Base-by-base conservation (phyloP, 2,888 invertebrate genomes). In the Dasysyrphus tricinctus region DNA sequence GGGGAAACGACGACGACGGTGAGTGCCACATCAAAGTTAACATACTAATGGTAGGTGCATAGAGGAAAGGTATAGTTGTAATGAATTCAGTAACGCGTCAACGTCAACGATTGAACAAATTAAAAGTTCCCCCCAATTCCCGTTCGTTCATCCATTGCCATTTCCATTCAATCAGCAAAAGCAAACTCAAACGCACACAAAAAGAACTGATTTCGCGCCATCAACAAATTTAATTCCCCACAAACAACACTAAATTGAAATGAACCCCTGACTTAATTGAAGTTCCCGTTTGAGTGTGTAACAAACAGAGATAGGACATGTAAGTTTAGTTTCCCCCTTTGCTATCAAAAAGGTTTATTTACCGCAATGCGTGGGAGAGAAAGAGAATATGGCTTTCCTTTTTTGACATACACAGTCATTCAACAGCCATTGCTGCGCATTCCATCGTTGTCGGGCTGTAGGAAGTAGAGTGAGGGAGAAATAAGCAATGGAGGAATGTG, bases 21-120 rank as follows among this genome's bases (percentile, higher is more conserved):
- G 24, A 37, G 0, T 57, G 24, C 16, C 9, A 29, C 44, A 69
- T 32, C 32, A 49, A 63, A 81, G 74, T 47, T 81, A 86, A 81
- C 85, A 78, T 63, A 69, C 74, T 81, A 75, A 81, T 81, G 69
- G 70, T 54, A 24, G 1, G 8, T 32, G 24, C 24, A 24, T 24
- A 24, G 24, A 24, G 24, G 24, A 24, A 3, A 54, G 12, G 6
- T 69, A 61, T 9, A 0, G 76, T 72, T 74, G 69, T 70, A 85
- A 85, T 74, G 57, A 81, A 86, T 86, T 74, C 74, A 81, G 74
- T 81, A 73, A 81, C 77, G 81, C 85, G 85, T 86, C 73, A 86
- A 81, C 77, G 57, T 61, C 61, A 78, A 32, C 29, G 54, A 32
- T 86, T 85, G 61, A 77, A 81, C 69, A 80, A 84, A 76, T 76